Percentiles rank a stretch among this genome's conserved stretches.
Conservation (phyloP, 2,113 vertebrate species). For the Penelope pileata region DNA sequence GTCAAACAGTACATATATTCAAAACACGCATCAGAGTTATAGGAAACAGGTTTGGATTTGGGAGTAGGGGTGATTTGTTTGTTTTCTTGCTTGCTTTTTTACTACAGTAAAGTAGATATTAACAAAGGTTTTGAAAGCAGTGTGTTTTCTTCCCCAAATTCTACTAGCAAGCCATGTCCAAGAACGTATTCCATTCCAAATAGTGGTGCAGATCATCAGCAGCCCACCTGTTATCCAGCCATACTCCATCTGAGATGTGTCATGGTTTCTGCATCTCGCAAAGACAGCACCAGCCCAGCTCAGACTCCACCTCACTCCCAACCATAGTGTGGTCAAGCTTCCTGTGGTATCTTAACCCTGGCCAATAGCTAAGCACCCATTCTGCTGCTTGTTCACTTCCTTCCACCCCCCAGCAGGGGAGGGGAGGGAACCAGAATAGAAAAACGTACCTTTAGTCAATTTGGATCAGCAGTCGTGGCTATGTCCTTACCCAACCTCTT, state of each 20-base stretch:
- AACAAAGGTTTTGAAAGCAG: not conserved
- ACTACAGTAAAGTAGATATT: not conserved
- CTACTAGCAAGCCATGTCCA: not conserved
- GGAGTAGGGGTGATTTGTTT: fast-evolving
- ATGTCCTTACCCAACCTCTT: not conserved
- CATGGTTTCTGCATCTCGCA: not conserved
- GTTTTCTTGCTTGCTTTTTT: not conserved
- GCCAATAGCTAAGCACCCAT: not conserved
- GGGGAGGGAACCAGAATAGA: not conserved
- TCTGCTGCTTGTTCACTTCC: not conserved
- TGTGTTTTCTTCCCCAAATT: not conserved
- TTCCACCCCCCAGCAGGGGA: fast-evolving
- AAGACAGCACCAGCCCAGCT: not conserved
- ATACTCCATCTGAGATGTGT: not conserved
- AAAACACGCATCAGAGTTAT: not conserved
- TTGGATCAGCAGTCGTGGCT: not conserved
- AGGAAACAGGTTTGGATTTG: not conserved
- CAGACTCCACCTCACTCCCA: not conserved
- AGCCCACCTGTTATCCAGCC: not conserved
- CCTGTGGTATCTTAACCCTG: not conserved
- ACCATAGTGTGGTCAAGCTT: fast-evolving
- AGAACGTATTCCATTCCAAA: not conserved
- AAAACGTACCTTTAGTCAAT: not conserved
- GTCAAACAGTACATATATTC: not conserved
- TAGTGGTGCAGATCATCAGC: not conserved